Evolutionary conservation across 64 coral and sea anemone genomes (phyloP).

Genomic region (Acropora tenuis): DNA sequence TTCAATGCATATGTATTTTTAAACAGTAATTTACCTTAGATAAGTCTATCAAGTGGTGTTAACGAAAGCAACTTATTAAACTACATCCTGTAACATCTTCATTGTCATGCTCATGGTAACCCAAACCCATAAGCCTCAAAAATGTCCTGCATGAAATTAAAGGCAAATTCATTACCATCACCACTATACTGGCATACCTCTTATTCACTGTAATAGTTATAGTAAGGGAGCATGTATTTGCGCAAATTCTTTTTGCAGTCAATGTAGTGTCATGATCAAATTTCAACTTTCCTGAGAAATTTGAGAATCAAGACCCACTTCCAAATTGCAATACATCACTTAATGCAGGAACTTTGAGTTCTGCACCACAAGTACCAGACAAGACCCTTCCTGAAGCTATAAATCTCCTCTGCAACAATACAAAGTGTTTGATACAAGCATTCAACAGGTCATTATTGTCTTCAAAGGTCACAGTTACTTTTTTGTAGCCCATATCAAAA

Average conservation of each 20-base stretch:
- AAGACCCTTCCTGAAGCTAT: constrained; percentile 54
- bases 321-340: constrained; percentile 74
- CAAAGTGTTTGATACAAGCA: constrained; percentile 41
- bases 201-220: constrained; percentile 67
- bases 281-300: constrained; percentile 48
- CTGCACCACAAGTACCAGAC: not conserved
- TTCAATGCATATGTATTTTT: not conserved
- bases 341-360: constrained; percentile 18
- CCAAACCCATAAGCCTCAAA: constrained; percentile 40
- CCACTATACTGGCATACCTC: constrained; percentile 33
- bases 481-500: constrained; percentile 67
- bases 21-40: not conserved
- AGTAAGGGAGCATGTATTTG: constrained; percentile 64
- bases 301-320: constrained; percentile 55
- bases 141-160: constrained; percentile 63
- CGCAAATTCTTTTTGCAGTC: constrained; percentile 37
- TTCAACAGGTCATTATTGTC: constrained; percentile 63
- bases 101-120: constrained; percentile 16
- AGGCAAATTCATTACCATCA: constrained; percentile 24
- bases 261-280: constrained; percentile 50
- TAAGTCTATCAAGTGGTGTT: not conserved
- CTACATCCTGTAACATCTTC: no score
- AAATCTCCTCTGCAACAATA: constrained; percentile 60
- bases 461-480: constrained; percentile 42
- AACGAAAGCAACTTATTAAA: no score